These are phyloP conservation scores for Tinea pellionella DNA, from an alignment of 2,888 invertebrate genomes.

Conservation along the genomic window DNA sequence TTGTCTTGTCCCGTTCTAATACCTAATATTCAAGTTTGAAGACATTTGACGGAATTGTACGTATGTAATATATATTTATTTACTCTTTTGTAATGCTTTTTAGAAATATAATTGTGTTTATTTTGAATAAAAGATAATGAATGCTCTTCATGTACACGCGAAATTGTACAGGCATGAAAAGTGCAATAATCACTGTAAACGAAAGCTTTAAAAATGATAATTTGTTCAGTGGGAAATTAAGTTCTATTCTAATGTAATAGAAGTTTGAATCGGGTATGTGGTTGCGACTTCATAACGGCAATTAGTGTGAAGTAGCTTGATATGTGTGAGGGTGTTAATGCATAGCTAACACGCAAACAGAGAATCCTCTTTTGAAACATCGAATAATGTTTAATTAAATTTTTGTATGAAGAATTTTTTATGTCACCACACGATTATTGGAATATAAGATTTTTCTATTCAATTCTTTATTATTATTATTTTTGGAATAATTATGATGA, in stretches of 20 bases:
- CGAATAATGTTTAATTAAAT: background rate
- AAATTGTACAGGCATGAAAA: background rate
- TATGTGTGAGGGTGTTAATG: conserved; percentile 33
- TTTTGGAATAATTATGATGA: too few relatives aligned
- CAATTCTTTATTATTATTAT: too few relatives aligned
- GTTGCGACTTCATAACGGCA: conserved; percentile 30
- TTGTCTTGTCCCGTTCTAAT: too few relatives aligned
- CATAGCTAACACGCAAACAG: conserved; percentile 26
- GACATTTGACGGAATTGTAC: too few relatives aligned
- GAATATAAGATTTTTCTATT: too few relatives aligned
- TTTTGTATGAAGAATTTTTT: background rate
- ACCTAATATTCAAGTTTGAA: too few relatives aligned
- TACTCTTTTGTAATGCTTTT: too few relatives aligned
- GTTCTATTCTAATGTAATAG: background rate
- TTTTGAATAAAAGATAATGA: background rate
- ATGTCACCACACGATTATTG: too few relatives aligned
- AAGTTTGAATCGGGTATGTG: background rate
- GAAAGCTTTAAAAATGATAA: conserved; percentile 1
- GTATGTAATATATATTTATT: too few relatives aligned
- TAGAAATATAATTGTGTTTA: too few relatives aligned
- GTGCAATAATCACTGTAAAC: background rate
- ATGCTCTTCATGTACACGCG: background rate
- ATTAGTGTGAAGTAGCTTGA: conserved; percentile 32
- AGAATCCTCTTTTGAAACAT: background rate
- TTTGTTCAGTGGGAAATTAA: background rate